Percentiles rank a stretch among this genome's conserved stretches.
These are phyloP conservation scores for Drosophila pachea DNA, from an alignment of 1,140 invertebrate species.

Conservation along the genomic window DNA sequence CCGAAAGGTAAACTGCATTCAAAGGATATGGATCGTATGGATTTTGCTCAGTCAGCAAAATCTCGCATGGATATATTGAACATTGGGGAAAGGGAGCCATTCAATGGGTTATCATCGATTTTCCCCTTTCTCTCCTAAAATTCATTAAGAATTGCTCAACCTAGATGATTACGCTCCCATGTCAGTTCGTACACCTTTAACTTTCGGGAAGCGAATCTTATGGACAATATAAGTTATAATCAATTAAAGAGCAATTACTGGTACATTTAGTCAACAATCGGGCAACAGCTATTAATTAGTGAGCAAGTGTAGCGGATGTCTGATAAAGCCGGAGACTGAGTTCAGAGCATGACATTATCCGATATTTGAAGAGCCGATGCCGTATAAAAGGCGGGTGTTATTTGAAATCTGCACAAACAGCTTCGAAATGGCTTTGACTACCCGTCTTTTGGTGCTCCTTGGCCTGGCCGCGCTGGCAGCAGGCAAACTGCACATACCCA, in stretches of 20 bases:
- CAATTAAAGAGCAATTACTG: not conserved
- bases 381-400: constrained; percentile 37
- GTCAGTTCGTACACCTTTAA: too few relatives aligned
- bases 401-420: not conserved
- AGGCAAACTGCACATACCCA: constrained; percentile 30
- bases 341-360: constrained; percentile 1
- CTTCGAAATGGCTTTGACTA: constrained; percentile 31
- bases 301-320: constrained; percentile 6
- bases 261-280: not conserved
- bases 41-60: too few relatives aligned
- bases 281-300: constrained; percentile 14
- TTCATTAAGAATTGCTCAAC: too few relatives aligned
- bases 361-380: not conserved
- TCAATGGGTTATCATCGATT: too few relatives aligned
- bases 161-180: not conserved
- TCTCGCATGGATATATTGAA: too few relatives aligned
- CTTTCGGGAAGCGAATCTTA: not conserved
- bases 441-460: constrained; percentile 27
- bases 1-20: too few relatives aligned
- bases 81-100: too few relatives aligned
- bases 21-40: too few relatives aligned
- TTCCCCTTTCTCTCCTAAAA: too few relatives aligned
- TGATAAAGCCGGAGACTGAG: constrained; percentile 8
- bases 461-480: constrained; percentile 27
- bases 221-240: not conserved